A percentile compares a stretch with the other conserved stretches of the same genome.
phyloP scores from a whole-genome alignment of 2,113 vertebrate genomes.

The Rutilus rutilus region DNA sequence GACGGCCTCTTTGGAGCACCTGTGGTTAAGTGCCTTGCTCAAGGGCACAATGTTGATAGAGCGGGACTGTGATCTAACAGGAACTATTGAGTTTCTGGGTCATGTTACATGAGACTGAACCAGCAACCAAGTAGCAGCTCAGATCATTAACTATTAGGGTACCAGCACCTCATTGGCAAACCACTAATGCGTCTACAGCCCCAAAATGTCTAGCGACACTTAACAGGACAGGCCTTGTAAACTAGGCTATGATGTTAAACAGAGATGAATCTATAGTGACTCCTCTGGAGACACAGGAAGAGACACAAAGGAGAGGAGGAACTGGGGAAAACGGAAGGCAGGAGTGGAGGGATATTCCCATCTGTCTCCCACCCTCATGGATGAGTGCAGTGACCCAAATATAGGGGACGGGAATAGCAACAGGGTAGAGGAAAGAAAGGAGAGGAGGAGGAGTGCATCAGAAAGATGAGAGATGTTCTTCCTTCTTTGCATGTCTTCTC shows the following conservation, averaged over 20 bases:
- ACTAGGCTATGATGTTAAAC: slow-evolving; percentile 24
- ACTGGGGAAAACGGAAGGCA: slow-evolving; percentile 13
- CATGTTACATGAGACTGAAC: slow-evolving; percentile 24
- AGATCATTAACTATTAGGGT: slow-evolving; percentile 35
- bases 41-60: slow-evolving; percentile 38
- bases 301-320: slow-evolving; percentile 23
- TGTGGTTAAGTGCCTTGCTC: slow-evolving; percentile 40
- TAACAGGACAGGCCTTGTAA: slow-evolving; percentile 3
- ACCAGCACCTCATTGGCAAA: neutral
- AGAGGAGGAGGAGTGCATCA: slow-evolving; percentile 26
- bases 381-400: slow-evolving; percentile 57
- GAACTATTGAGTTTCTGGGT: slow-evolving; percentile 41
- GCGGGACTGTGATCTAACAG: slow-evolving; percentile 15
- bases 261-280: neutral
- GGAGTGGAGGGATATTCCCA: slow-evolving; percentile 43
- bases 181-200: neutral
- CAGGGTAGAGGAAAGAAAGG: slow-evolving; percentile 43
- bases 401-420: slow-evolving; percentile 53
- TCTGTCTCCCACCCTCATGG: slow-evolving; percentile 46
- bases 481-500: slow-evolving; percentile 30
- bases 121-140: neutral
- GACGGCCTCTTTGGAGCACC: slow-evolving; percentile 31
- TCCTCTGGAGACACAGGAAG: slow-evolving; percentile 10
- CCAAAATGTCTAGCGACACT: slow-evolving; percentile 7
- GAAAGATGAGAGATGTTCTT: slow-evolving; percentile 38